Conservation (phyloP, 2,888 invertebrate genomes). For the Salticus scenicus region DNA sequence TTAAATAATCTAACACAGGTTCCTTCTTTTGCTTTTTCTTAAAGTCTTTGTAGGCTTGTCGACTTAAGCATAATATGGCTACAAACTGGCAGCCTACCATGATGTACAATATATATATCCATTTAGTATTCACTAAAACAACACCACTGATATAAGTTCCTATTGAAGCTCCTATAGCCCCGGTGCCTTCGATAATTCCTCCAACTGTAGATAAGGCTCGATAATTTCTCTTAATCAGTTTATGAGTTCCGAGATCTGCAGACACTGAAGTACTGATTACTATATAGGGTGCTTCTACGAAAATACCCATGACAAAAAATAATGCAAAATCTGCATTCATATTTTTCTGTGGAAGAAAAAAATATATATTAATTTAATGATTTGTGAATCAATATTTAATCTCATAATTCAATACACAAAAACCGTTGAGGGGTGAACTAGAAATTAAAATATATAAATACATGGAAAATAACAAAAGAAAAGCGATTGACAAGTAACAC, state of each 20-base stretch:
- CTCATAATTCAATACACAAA: too few species aligned
- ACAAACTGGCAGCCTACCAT: conserved; percentile 87
- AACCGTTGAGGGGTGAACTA: too few species aligned
- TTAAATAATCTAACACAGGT: not conserved
- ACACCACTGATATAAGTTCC: conserved; percentile 92
- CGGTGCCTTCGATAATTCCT: conserved; percentile 97
- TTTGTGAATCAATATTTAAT: too few species aligned
- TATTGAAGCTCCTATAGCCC: conserved; percentile 93
- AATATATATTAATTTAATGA: too few species aligned
- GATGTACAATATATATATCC: conserved; percentile 93
- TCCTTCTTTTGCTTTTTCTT: not conserved
- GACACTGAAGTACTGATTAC: conserved; percentile 97
- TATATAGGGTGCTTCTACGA: conserved; percentile 96
- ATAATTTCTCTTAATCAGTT: conserved; percentile 25
- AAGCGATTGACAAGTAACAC: too few species aligned
- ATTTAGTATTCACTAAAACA: conserved; percentile 81
- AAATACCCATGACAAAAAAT: conserved; percentile 75
- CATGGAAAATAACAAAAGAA: too few species aligned
- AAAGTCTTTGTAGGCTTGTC: conserved; percentile 42
- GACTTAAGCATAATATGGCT: conserved; percentile 80
- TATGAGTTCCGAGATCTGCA: conserved; percentile 87
- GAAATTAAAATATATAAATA: too few species aligned
- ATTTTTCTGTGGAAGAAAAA: not conserved
- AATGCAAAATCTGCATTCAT: not conserved
- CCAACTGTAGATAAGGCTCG: conserved; percentile 95